Evolutionary conservation across 2,888 invertebrate species (phyloP), one percentile per base, ranked within the genome.

Genomic region (Stenolophus ochropezus): DNA sequence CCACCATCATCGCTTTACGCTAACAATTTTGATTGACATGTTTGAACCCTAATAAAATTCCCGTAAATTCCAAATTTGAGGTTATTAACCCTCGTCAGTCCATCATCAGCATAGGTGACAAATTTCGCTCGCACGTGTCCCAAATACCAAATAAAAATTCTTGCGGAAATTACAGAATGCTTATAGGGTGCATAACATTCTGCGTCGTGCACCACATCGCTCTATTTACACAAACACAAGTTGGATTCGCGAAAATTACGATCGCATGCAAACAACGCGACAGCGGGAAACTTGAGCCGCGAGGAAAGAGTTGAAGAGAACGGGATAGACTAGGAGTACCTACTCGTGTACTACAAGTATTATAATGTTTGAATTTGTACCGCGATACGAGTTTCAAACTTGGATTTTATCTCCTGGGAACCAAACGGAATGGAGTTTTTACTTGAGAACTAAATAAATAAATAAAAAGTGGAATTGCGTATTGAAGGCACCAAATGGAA

Each of bases 241-340:
- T 61, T 61, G 61, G 25, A 61, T 61, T 25, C 61, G 61, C 61
- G 61, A 61, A 56, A 56, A 61, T 61, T 61, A 61, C 61, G 61
- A 61, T 23, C 61, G n/a, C 23, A 61, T 23, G 61, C 61, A 61
- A 61, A 61, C 61, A 61, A 4, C 61, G 21, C 4, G 21, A 56
- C 20, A 8, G 8, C 56, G 33, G 11, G 61, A 61, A 61, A 61
- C 61, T 61, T 61, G 61, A 61, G 61, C 14, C 16, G 51, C 4
- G 11, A 14, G 61, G 25, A 61, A 58, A 61, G 61, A 23, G 25
- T 23, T 61, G 23, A 51, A 23, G 25, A 14, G 23, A 61, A 61
- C 61, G 23, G 25, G 23, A 25, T 21, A 14, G 14, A 5, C 11
- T 23, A 23, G 61, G 61, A 53, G 53, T 53, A 53, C 0, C 18